Percentiles rank a stretch among this genome's conserved stretches.
Evolutionary conservation across 1,140 invertebrate genomes (phyloP).

Genomic region (Pristionchus pacificus): DNA sequence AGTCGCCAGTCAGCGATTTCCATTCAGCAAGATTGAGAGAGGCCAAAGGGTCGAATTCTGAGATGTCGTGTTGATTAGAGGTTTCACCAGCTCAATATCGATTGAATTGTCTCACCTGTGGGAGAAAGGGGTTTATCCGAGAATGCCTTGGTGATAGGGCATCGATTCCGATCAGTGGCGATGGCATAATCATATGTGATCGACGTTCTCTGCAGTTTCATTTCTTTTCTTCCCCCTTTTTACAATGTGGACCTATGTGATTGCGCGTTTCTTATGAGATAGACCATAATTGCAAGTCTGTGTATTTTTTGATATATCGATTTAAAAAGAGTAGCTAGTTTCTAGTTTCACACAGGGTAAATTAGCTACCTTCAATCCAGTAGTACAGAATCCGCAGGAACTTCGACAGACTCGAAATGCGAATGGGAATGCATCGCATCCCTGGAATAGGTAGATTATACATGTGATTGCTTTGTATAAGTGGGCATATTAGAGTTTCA

Average conservation of each 20-base stretch:
- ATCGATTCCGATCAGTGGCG: conserved; percentile 35
- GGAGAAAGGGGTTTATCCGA: conserved; percentile 7
- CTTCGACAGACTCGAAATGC: conserved; percentile 43
- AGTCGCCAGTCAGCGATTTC: conserved; percentile 22
- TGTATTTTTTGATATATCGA: too few relatives aligned
- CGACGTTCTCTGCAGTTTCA: conserved; percentile 7
- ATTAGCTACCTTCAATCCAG: conserved; percentile 7
- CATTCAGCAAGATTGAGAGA: conserved; percentile 8
- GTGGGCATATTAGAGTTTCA: too few relatives aligned
- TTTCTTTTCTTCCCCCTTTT: too few relatives aligned
- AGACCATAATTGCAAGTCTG: too few relatives aligned
- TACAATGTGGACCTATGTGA: too few relatives aligned
- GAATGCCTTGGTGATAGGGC: conserved; percentile 29
- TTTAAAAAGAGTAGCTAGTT: too few relatives aligned
- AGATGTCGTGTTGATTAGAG: neutral
- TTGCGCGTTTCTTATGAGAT: too few relatives aligned
- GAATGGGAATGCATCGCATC: conserved; percentile 46
- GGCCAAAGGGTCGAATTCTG: conserved; percentile 32
- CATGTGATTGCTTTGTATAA: too few relatives aligned
- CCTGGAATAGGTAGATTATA: neutral
- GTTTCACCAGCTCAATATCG: neutral
- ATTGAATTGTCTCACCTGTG: conserved; percentile 6
- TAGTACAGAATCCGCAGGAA: conserved; percentile 46
- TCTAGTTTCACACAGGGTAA: too few relatives aligned
- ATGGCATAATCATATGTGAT: conserved; percentile 42